phyloP scores from a whole-genome alignment of 2,797 vertebrate species.

The Myotis vivesi region DNA sequence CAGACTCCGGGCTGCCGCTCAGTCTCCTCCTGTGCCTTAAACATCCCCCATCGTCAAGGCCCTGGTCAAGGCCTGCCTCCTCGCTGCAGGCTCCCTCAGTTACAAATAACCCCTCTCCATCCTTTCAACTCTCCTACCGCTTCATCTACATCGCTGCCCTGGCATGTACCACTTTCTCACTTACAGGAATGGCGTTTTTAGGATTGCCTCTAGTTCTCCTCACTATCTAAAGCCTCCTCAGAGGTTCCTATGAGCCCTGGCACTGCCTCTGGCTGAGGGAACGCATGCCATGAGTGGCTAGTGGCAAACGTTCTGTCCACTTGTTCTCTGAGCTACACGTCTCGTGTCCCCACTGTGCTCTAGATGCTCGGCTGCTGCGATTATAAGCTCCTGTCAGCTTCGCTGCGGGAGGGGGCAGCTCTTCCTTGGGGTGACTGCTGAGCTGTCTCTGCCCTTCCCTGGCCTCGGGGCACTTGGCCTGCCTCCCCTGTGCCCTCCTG shows the following conservation, averaged over 20 bases:
- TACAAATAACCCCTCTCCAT: neutral
- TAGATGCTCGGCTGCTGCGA: neutral
- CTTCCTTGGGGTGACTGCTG: neutral
- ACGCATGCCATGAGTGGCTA: neutral
- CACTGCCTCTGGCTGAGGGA: neutral
- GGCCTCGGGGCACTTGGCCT: neutral
- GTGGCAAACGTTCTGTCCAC: neutral
- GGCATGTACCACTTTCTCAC: neutral
- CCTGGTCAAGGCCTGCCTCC: neutral
- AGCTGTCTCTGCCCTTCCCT: neutral
- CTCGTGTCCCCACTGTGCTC: neutral
- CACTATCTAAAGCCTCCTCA: neutral
- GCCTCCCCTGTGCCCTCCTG: neutral
- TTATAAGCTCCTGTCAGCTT: neutral
- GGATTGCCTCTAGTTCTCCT: neutral
- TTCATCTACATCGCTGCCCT: neutral
- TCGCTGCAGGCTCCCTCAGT: neutral
- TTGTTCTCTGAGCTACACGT: neutral
- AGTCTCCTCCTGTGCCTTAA: neutral
- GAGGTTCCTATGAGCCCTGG: neutral
- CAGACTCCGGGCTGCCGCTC: neutral
- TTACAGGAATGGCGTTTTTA: neutral
- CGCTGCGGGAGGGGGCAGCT: neutral
- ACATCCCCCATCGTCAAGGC: neutral
- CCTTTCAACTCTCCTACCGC: neutral